phyloP scores from a whole-genome alignment of 2,113 vertebrate genomes.

The Collichthys lucidus region DNA sequence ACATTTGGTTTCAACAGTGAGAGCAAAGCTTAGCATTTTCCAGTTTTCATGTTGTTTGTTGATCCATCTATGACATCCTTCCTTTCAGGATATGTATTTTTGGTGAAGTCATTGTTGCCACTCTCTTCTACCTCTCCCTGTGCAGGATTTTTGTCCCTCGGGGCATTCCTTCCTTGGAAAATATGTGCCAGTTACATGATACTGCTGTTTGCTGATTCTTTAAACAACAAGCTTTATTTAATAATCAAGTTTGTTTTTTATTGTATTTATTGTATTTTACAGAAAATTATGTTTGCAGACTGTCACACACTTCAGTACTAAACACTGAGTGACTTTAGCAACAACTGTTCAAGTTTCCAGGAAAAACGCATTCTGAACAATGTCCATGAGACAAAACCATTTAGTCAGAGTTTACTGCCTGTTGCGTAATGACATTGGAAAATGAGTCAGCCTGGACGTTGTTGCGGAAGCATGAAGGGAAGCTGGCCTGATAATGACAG shows the following conservation, averaged over 20 bases:
- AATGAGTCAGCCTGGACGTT: slow-evolving; percentile 44
- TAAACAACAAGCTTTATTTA: slow-evolving; percentile 18
- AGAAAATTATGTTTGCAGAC: background rate
- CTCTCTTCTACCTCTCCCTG: slow-evolving; percentile 16
- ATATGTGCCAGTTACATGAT: background rate
- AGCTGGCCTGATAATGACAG: slow-evolving; percentile 37
- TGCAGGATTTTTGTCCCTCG: slow-evolving; percentile 36
- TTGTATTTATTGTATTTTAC: background rate
- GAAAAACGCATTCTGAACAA: slow-evolving; percentile 17
- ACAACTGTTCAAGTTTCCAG: slow-evolving; percentile 20
- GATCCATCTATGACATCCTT: background rate
- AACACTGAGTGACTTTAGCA: slow-evolving; percentile 20
- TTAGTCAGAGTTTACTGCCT: slow-evolving; percentile 42
- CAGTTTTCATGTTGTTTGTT: no score
- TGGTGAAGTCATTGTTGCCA: background rate
- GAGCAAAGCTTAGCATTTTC: no score
- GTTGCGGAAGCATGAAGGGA: slow-evolving; percentile 9
- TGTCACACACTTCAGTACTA: background rate
- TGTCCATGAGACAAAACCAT: slow-evolving; percentile 22
- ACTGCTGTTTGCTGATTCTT: slow-evolving; percentile 26
- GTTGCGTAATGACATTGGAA: slow-evolving; percentile 55
- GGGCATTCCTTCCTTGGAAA: slow-evolving; percentile 21
- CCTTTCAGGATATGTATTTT: no score
- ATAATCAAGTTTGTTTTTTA: background rate
- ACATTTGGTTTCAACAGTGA: no score